These are phyloP conservation scores for Drosophila lowei DNA, from an alignment of 1,140 invertebrate genomes.

Conservation along the genomic window DNA sequence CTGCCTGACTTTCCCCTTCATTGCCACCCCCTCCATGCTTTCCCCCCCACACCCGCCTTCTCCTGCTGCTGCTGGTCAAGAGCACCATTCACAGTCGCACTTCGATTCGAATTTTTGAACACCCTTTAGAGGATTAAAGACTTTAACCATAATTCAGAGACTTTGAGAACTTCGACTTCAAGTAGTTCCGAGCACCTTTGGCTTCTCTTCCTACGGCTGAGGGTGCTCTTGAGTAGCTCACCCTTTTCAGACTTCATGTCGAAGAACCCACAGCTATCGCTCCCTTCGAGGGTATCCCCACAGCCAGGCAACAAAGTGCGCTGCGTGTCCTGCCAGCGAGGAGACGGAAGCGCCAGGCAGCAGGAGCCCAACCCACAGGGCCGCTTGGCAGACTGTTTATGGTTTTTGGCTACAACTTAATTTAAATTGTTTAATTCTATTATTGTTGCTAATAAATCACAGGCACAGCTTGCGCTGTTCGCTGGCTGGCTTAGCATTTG, in stretches of 20 bases:
- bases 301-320: too few relatives aligned
- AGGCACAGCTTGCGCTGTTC: conserved; percentile 74
- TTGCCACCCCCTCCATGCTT: conserved; percentile 27
- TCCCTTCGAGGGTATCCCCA: too few relatives aligned
- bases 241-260: too few relatives aligned
- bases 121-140: conserved; percentile 1
- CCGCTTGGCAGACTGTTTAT: conserved; percentile 72
- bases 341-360: background rate
- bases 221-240: too few relatives aligned
- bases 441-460: conserved; percentile 83
- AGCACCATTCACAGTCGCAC: background rate
- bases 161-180: too few relatives aligned
- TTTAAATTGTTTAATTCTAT: conserved; percentile 83
- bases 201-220: too few relatives aligned
- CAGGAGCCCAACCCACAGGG: background rate
- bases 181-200: too few relatives aligned
- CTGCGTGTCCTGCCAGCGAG: background rate
- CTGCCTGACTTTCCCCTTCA: conserved; percentile 11
- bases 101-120: conserved; percentile 7
- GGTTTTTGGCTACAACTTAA: conserved; percentile 82
- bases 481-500: conserved; percentile 75
- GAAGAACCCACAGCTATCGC: too few relatives aligned
- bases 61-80: conserved; percentile 39
- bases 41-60: conserved; percentile 24
- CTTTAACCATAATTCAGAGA: too few relatives aligned